Evolutionary conservation across 2,888 invertebrate species (phyloP).

Genomic region (Limenitis camilla): DNA sequence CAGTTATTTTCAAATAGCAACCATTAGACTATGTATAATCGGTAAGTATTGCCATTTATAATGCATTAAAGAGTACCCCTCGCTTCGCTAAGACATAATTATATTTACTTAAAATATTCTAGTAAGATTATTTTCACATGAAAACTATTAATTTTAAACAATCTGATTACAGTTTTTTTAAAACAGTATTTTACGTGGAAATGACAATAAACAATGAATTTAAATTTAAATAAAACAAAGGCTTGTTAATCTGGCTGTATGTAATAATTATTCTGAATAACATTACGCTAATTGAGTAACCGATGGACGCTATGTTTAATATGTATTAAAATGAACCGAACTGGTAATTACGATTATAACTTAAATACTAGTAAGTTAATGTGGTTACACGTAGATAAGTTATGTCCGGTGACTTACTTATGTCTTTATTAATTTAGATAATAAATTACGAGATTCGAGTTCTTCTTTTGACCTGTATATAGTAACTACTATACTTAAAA

Average conservation of each 20-base stretch:
- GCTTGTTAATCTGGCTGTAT: slow-evolving; percentile 9
- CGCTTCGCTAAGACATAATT: too few relatives aligned
- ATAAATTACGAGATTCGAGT: too few relatives aligned
- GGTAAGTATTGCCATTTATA: too few relatives aligned
- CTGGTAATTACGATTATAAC: not conserved
- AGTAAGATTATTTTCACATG: too few relatives aligned
- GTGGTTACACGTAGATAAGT: not conserved
- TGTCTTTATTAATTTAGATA: not conserved
- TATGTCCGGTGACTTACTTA: not conserved
- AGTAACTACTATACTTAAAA: too few relatives aligned
- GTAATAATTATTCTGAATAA: slow-evolving; percentile 15
- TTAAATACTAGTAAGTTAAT: not conserved
- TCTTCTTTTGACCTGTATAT: too few relatives aligned
- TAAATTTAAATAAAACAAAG: slow-evolving; percentile 9
- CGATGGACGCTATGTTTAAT: not conserved
- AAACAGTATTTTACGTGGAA: not conserved
- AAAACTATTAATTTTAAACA: too few relatives aligned
- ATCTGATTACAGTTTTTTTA: too few relatives aligned
- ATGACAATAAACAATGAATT: slow-evolving; percentile 6
- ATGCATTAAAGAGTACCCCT: too few relatives aligned
- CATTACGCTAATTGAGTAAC: slow-evolving; percentile 10
- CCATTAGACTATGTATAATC: too few relatives aligned
- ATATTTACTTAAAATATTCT: too few relatives aligned
- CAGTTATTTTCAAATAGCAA: too few relatives aligned
- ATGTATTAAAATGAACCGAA: slow-evolving; percentile 8